Evolutionary conservation across 1,140 invertebrate genomes (phyloP), one percentile per base, ranked within the genome.

Genomic region (Laodelphax striatellus): DNA sequence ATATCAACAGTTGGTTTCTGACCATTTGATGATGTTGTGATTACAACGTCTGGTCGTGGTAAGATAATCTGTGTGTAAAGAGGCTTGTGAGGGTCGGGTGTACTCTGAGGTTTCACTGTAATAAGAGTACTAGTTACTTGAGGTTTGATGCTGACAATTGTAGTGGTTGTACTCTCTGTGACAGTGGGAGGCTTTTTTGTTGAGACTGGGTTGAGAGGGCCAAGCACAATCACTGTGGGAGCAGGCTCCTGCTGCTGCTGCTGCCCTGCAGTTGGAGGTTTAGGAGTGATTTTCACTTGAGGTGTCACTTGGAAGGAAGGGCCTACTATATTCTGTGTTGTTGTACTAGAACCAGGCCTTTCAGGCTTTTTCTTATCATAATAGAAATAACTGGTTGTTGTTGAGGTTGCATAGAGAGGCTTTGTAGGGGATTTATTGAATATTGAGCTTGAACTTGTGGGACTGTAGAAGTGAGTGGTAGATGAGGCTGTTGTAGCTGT

Each of bases 201-300:
- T 31, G 57, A 34, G 19, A 73, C 70, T 14, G 73, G 70, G 16
- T 69, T 72, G 0, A 79, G 62, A 0, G 80, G 80, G 11, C 80
- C 80, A 3, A 88, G 67, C 14, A 87, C 84, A 22, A 88, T 88
- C 0, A 88, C 80, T 0, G 85, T 87, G 8, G 85, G 86, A 9
- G 84, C 82, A 11, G 83, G 82, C 59, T 76, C 80, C 5, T 77
- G 73, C 14, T 61, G 63, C 3, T 41, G 34, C 28, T 38, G 34
- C 34, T 38, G 34, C 10, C 34, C 34, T 38, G 34, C 34, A 38
- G 34, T 13, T 38, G 34, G 34, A 13, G 66, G 66, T 54, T 68
- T 68, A 0, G 65, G 64, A 2, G 68, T 69, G 14, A 66, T 64
- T 38, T 60, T 63, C 50, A 64, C 61, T 34, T 66, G 62, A 28